Percentiles rank a stretch among this genome's conserved stretches.
These are phyloP conservation scores for Clangula hyemalis DNA, from an alignment of 2,797 vertebrate genomes.

Conservation along the genomic window DNA sequence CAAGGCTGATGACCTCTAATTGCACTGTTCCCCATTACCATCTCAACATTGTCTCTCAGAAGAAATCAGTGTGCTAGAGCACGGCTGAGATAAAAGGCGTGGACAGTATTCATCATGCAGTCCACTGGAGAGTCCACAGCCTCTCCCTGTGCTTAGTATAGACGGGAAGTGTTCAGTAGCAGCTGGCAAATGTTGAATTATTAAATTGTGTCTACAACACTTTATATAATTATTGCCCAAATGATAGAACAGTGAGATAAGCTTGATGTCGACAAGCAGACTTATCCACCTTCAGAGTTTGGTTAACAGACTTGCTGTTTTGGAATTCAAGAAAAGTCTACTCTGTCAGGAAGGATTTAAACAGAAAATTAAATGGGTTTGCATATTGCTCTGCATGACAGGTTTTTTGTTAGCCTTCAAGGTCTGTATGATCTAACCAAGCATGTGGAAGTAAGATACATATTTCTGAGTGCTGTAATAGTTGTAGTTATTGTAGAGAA, in stretches of 20 bases:
- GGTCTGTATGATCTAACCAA: slow-evolving; percentile 31
- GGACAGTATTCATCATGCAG: not conserved
- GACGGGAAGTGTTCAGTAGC: not conserved
- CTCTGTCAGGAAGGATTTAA: slow-evolving; percentile 59
- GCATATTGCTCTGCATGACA: slow-evolving; percentile 41
- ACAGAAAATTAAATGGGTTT: slow-evolving; percentile 66
- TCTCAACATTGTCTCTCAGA: not conserved
- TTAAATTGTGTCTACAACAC: slow-evolving; percentile 52
- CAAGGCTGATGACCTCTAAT: not conserved
- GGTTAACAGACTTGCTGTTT: slow-evolving; percentile 38
- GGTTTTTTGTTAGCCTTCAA: slow-evolving; percentile 49
- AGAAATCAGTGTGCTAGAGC: not conserved
- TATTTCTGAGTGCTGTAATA: slow-evolving; percentile 25
- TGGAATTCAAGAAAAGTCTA: slow-evolving; percentile 56
- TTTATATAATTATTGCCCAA: slow-evolving; percentile 47
- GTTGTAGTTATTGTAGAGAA: slow-evolving; percentile 2
- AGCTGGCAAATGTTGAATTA: slow-evolving; percentile 48
- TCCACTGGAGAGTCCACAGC: not conserved
- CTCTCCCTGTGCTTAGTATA: not conserved
- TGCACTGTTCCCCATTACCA: not conserved
- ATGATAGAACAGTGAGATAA: slow-evolving; percentile 31
- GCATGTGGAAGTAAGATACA: slow-evolving; percentile 10
- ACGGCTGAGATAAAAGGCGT: not conserved
- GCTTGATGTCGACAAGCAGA: not conserved
- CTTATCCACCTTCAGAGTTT: slow-evolving; percentile 11